Evolutionary conservation across 2,888 invertebrate species (phyloP), one percentile per base, ranked within the genome.

Genomic region (Hyppa rectilinea): DNA sequence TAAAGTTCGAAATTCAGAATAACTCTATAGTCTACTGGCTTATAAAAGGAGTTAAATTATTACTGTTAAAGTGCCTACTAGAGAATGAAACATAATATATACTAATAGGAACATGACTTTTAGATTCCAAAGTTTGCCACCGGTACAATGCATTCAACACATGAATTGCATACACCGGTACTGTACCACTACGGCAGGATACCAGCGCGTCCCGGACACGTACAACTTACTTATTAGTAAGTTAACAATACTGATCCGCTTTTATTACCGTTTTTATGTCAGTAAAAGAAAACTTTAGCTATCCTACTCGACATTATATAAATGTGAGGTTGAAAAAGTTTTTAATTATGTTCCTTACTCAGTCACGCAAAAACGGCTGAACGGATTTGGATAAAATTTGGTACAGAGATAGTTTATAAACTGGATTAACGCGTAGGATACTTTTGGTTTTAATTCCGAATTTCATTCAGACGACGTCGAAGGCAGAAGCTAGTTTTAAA

Each of bases 91-190:
- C 38, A 55, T 47, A 55, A 38, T 29, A 63, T 49, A 55, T 60
- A 55, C 43, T 81, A 81, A 80, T 74, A 52, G 56, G 36, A 65
- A 34, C 34, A 47, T 49, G 59, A 67, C 43, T 53, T 77, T 69
- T 61, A 61, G 71, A 78, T 81, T 63, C 52, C 38, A 36, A 17
- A 76, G 43, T 49, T 43, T 38, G 9, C 55, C 50, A 77, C 34
- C 64, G 55, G 43, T 40, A 80, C 52, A 81, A 68, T 71, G 61
- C 78, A 78, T 71, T 71, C 40, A 65, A 59, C 64, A 55, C 58
- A 69, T 80, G 76, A 76, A 80, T 65, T 52, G 64, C 67, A 65
- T 61, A 80, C 65, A 70, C 59, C 78, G 62, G 71, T 78, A 70
- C 49, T 49, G n/a, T 50, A 36, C 6, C 23, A 53, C 29, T 49